Evolutionary conservation across 2,888 invertebrate genomes (phyloP).

Genomic region (Odontomyia ornata): DNA sequence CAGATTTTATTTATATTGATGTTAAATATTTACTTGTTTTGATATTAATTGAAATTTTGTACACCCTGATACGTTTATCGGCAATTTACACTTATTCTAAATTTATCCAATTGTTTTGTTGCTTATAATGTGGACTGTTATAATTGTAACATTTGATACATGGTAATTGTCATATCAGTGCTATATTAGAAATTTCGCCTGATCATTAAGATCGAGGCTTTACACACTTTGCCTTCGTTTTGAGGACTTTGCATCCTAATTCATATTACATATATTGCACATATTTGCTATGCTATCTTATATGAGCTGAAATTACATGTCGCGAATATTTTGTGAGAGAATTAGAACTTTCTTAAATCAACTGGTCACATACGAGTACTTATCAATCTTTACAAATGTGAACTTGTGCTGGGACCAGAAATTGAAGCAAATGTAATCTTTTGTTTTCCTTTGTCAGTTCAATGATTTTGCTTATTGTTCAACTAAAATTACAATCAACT

Average conservation of each 20-base stretch:
- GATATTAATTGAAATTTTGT: too few species aligned
- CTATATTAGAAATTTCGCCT: not conserved
- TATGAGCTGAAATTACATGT: not conserved
- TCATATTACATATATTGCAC: not conserved
- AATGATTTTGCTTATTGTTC: too few species aligned
- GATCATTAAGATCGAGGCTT: too few species aligned
- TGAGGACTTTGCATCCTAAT: too few species aligned
- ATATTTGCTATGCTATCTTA: not conserved
- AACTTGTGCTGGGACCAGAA: not conserved
- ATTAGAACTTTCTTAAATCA: not conserved
- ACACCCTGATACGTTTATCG: not conserved
- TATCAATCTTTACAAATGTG: not conserved
- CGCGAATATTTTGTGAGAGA: not conserved
- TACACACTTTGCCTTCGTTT: not conserved
- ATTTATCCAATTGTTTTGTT: not conserved
- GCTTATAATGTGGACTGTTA: conserved; percentile 41
- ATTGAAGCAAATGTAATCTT: not conserved
- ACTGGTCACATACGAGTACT: not conserved
- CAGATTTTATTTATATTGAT: too few species aligned
- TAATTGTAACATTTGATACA: conserved; percentile 41
- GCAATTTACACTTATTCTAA: not conserved
- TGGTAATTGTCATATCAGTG: conserved; percentile 8
- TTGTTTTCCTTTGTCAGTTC: too few species aligned
- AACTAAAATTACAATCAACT: too few species aligned
- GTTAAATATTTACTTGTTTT: too few species aligned